phyloP scores from a whole-genome alignment of 2,113 vertebrate species.

The Lanius collurio region DNA sequence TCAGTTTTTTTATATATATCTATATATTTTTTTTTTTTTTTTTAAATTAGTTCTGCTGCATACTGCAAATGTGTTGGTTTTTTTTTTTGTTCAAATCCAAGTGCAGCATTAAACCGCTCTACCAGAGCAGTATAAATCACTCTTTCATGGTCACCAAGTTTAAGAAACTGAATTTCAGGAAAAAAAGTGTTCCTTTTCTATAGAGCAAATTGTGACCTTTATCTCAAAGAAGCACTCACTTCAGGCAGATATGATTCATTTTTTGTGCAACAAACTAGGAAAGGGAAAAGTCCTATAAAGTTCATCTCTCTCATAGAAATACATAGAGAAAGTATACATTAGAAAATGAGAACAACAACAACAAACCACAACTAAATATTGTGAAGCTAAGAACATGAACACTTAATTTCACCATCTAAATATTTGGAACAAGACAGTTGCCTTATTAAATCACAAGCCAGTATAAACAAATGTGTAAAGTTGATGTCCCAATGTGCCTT shows the following conservation, averaged over 20 bases:
- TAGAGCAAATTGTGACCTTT: constrained; percentile 70
- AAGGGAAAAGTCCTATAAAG: not conserved
- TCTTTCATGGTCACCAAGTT: constrained; percentile 68
- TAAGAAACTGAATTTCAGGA: constrained; percentile 62
- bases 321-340: not conserved
- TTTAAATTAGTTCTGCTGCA: constrained; percentile 63
- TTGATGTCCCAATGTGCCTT: not conserved
- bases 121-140: constrained; percentile 67
- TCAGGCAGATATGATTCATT: constrained; percentile 33
- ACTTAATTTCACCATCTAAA: not conserved
- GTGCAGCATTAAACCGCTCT: constrained; percentile 48
- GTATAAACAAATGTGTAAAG: not conserved
- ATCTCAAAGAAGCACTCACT: constrained; percentile 55
- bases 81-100: constrained; percentile 49
- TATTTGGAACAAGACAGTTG: not conserved
- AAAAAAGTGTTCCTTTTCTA: constrained; percentile 43
- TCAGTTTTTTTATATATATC: not conserved
- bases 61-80: not conserved
- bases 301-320: not conserved
- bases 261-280: not conserved
- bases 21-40: too few relatives aligned
- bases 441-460: not conserved
- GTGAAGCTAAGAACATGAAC: not conserved
- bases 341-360: not conserved
- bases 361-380: not conserved